These are phyloP conservation scores for Pristionchus arcanus DNA, from an alignment of 2,888 invertebrate species.

Conservation along the genomic window DNA sequence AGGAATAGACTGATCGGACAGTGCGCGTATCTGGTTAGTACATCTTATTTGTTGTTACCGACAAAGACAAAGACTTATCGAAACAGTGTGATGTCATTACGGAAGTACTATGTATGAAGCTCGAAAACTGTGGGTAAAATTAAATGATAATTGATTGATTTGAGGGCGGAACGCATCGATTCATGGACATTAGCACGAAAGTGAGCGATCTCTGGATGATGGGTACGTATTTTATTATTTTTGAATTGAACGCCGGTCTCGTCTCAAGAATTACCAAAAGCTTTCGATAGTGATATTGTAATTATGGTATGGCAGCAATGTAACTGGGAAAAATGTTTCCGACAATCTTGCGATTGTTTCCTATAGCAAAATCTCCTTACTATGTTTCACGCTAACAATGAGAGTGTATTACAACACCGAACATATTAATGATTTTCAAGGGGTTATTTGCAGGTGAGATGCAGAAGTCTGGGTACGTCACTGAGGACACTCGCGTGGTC, in stretches of 20 bases:
- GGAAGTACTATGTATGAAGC: no score
- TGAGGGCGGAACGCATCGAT: conserved; percentile 12
- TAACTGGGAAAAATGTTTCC: no score
- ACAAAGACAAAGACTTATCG: background rate
- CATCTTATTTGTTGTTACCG: background rate
- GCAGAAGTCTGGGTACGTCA: conserved; percentile 88
- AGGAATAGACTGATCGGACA: conserved; percentile 90
- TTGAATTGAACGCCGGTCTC: no score
- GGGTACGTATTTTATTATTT: conserved; percentile 85
- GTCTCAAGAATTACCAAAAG: no score
- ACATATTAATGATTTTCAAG: conserved; percentile 52
- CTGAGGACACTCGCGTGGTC: conserved; percentile 94
- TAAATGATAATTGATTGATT: background rate
- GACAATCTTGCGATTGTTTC: no score
- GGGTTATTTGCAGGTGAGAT: conserved; percentile 57
- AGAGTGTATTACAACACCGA: background rate
- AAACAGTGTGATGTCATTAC: no score
- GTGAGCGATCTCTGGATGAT: conserved; percentile 46
- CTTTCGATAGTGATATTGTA: no score
- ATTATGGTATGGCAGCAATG: no score
- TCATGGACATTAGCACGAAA: conserved; percentile 51
- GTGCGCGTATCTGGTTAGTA: conserved; percentile 86
- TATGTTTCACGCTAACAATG: no score
- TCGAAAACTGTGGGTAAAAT: no score
- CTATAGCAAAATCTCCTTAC: conserved; percentile 83